Percentiles rank a stretch among this genome's conserved stretches.
Evolutionary conservation across 2,888 invertebrate species (phyloP).

Genomic region (Rhogogaster chlorosoma): DNA sequence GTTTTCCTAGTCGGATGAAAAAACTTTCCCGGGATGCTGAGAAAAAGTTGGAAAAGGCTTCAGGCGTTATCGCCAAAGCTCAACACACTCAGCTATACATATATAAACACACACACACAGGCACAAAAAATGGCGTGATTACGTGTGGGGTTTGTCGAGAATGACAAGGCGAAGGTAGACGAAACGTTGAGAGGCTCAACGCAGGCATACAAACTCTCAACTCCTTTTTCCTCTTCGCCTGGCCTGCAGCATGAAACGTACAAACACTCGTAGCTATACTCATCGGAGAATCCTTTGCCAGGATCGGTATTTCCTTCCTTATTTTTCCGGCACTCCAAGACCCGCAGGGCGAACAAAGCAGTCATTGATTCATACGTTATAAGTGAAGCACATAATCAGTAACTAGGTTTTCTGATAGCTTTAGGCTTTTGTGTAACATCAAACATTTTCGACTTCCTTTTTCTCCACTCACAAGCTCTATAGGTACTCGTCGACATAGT

Average conservation of each 20-base stretch:
- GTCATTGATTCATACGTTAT: not conserved
- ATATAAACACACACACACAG: no score
- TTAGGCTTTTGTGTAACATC: not conserved
- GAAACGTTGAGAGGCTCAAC: not conserved
- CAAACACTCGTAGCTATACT: conserved; percentile 16
- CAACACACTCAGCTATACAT: not conserved
- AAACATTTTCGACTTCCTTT: not conserved
- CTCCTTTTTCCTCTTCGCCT: not conserved
- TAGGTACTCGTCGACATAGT: not conserved
- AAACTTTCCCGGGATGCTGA: conserved; percentile 10
- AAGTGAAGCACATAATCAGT: not conserved
- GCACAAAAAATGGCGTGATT: conserved; percentile 13
- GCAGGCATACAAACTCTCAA: conserved; percentile 14
- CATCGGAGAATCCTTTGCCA: not conserved
- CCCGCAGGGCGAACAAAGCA: conserved; percentile 3
- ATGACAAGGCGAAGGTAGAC: conserved; percentile 19
- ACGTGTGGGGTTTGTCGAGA: conserved; percentile 24
- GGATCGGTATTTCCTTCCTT: not conserved
- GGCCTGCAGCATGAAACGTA: conserved; percentile 17
- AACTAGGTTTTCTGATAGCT: not conserved
- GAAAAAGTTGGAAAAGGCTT: conserved; percentile 3
- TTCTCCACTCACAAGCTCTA: not conserved
- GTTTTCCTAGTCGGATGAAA: conserved; percentile 32
- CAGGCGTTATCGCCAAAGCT: conserved; percentile 25
- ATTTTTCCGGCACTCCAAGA: not conserved